phyloP scores from a whole-genome alignment of 2,888 invertebrate species.

The Chrysolina americana region DNA sequence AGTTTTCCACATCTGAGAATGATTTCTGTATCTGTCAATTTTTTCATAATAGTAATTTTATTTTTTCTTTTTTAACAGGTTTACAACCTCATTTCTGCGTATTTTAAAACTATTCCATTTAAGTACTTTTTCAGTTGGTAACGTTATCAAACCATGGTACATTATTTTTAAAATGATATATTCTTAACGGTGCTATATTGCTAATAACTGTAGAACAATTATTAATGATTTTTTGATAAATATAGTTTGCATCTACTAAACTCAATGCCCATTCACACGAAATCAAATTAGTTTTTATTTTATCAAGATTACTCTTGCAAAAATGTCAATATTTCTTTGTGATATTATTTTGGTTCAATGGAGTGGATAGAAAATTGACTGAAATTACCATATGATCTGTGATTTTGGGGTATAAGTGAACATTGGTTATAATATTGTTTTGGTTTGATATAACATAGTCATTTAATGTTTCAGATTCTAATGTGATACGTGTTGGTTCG shows the following conservation, averaged over 20 bases:
- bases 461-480: conserved; percentile 12
- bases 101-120: conserved; percentile 16
- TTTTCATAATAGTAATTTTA: conserved; percentile 15
- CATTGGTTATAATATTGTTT: conserved; percentile 5
- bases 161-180: conserved; percentile 7
- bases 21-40: conserved; percentile 17
- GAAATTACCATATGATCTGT: conserved; percentile 21
- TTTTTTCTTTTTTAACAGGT: conserved; percentile 13
- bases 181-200: neutral
- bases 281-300: conserved; percentile 7
- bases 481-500: conserved; percentile 14
- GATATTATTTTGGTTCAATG: conserved; percentile 2
- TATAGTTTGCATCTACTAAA: conserved; percentile 9
- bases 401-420: conserved; percentile 1
- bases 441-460: conserved; percentile 17
- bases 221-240: conserved; percentile 12
- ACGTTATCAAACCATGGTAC: conserved; percentile 18
- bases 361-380: neutral
- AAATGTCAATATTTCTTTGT: conserved; percentile 3
- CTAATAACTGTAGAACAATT: neutral
- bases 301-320: conserved; percentile 5
- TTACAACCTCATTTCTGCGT: too few relatives aligned
- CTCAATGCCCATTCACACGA: conserved; percentile 10
- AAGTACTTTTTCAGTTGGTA: conserved; percentile 2
- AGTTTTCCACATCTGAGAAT: conserved; percentile 16